Base-by-base conservation (phyloP, 2,888 invertebrate genomes). In the Eubasilissa splendida region DNA sequence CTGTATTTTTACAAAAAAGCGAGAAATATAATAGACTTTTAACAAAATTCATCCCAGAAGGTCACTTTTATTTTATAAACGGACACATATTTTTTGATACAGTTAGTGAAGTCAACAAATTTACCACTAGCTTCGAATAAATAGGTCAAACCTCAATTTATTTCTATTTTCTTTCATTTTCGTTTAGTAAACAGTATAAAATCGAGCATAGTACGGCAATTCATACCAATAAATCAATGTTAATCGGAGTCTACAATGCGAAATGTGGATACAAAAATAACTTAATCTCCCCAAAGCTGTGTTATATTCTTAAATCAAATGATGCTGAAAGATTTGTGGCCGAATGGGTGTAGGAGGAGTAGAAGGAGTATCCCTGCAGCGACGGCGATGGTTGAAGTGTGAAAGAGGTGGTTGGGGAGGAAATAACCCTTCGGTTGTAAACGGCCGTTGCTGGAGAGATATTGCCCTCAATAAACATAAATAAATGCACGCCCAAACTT, bases 401-500 rank as follows among this genome's bases (percentile, higher is more conserved):
- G 70, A 54, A 70, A 11, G 14, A 14, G 5, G 14, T 42, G 59
- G 14, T 59, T 14, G 50, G 74, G 76, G 42, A 53, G 50, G 8
- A 56, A 65, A 77, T 66, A 66, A 54, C 77, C 77, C 60, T 8
- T 12, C 58, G n/a, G 56, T 9, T 77, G 63, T 66, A 58, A 77
- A 77, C 68, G 70, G 70, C 59, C 77, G 33, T 70, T 33, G 58
- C 66, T 60, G 33, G 33, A 42, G 31, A 70, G 60, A 77, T 77
- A 77, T 77, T 33, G 70, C 70, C 70, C 68, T 60, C 70, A 70
- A 71, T 77, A 77, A 77, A 77, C 77, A 77, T 77, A 77, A 77
- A 77, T 77, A 77, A 77, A 77, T 77, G 77, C 70, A 77, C 70
- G 77, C 77, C 71, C 77, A 63, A 76, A 76, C 76, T 76, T 76